Conservation (phyloP, 92 coral and sea anemone genomes). For the Chrysogorgia sp. region DNA sequence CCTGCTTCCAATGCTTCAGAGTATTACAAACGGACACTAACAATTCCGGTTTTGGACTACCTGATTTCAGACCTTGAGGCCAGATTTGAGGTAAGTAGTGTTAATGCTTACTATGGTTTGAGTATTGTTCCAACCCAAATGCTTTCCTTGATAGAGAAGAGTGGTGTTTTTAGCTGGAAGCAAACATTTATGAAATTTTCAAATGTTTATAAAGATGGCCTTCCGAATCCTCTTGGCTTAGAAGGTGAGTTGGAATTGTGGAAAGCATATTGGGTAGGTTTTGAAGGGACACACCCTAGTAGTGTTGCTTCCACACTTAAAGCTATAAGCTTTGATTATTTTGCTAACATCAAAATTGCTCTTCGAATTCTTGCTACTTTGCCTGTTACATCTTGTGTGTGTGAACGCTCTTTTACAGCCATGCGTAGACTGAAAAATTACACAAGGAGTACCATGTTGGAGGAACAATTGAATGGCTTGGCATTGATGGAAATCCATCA, state of each 20-base stretch:
- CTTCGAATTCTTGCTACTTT: conserved; percentile 7
- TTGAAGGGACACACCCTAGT: neutral
- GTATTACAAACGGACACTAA: neutral
- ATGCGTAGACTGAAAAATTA: neutral
- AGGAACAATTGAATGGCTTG: neutral
- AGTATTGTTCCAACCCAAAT: no score
- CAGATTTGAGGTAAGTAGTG: neutral
- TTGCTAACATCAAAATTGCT: neutral
- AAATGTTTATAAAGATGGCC: conserved; percentile 12
- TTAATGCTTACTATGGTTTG: neutral
- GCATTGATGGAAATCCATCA: no score
- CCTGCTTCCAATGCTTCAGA: neutral
- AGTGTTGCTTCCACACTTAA: conserved; percentile 12
- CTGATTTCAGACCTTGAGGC: no score
- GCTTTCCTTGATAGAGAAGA: neutral
- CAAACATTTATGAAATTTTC: neutral
- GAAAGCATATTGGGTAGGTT: conserved; percentile 3
- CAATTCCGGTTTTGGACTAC: conserved; percentile 2
- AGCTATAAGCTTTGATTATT: conserved; percentile 17
- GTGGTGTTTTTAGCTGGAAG: neutral
- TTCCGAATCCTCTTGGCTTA: conserved; percentile 6
- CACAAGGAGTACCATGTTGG: neutral
- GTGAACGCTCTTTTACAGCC: conserved; percentile 22
- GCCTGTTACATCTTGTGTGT: conserved; percentile 31
- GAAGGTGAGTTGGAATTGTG: conserved; percentile 27